phyloP scores from a whole-genome alignment of 2,797 vertebrate genomes.

The Otolemur crassicaudatus region DNA sequence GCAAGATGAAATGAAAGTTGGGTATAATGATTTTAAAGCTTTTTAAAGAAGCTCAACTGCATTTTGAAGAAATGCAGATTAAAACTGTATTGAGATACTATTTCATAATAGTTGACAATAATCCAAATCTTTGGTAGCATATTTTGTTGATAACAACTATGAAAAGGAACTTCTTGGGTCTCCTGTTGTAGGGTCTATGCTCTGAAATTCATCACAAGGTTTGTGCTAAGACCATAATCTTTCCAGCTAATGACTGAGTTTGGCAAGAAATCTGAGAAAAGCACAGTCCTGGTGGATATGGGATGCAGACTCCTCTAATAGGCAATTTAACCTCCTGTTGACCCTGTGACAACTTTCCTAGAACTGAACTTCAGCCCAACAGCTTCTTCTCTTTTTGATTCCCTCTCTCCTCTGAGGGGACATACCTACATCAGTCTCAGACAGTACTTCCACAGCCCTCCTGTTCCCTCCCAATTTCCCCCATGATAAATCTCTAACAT shows the following conservation, averaged over 20 bases:
- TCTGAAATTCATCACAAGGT: not conserved
- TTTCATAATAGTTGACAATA: not conserved
- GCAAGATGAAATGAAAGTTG: too few species aligned
- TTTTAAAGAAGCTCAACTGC: not conserved
- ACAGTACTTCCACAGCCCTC: not conserved
- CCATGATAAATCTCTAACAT: not conserved
- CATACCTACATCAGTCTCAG: not conserved
- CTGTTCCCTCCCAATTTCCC: not conserved
- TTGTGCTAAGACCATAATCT: not conserved
- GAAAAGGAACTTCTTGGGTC: not conserved
- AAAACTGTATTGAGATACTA: not conserved
- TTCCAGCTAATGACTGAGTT: not conserved
- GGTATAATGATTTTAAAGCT: not conserved
- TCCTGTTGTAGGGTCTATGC: not conserved
- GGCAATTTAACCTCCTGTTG: not conserved
- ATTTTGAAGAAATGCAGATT: conserved; percentile 3
- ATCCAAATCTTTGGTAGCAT: not conserved
- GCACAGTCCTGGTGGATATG: not conserved
- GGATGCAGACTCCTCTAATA: not conserved
- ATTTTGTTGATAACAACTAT: not conserved
- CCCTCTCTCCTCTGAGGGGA: not conserved
- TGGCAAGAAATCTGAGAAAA: not conserved
- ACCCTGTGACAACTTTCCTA: not conserved
- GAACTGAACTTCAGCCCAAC: not conserved
- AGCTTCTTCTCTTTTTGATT: not conserved